Evolutionary conservation across 2,888 invertebrate species (phyloP), one percentile per base, ranked within the genome.

Genomic region (Melanargia galathea): DNA sequence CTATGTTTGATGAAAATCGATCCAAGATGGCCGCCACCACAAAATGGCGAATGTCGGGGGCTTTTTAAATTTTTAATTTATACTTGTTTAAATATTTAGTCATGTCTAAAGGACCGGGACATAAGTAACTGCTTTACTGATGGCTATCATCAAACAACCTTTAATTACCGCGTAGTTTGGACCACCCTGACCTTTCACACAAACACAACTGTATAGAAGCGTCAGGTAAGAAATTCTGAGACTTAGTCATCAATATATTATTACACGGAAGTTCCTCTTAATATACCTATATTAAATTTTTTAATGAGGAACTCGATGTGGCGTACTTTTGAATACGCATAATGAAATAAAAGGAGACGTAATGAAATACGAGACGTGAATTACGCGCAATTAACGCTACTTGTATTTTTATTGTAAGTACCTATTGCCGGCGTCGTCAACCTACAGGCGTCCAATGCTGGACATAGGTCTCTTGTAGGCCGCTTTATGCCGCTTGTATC

Each of bases 61-160:
- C n/a, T n/a, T n/a, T n/a, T n/a, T n/a, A n/a, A n/a, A n/a, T n/a
- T n/a, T n/a, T n/a, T n/a, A n/a, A n/a, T n/a, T n/a, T n/a, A n/a
- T n/a, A n/a, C n/a, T n/a, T n/a, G n/a, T n/a, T 43, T 8, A 8
- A 16, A 2, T 43, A 16, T 2, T 43, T 2, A 18, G 18, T 16
- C 18, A 18, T 52, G 13, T 52, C 20, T 52, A 52, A 20, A 35
- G 8, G 18, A 22, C 18, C 13, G 16, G 20, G 35, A 20, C 35
- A 22, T 51, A 30, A 82, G 87, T 87, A 85, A 88, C 89, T 84
- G 88, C 87, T 89, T 87, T 84, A 85, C 86, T 84, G 90, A 90
- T 90, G 87, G 86, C 86, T 90, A 90, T 90, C 90, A 84, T 84
- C 87, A 5, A 88, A 90, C 90, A 90, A 90, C 90, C 90, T 91